A percentile compares a stretch with the other conserved stretches of the same genome.
Conservation (phyloP, 2,888 invertebrate genomes). For the Caenorhabditis uteleia region DNA sequence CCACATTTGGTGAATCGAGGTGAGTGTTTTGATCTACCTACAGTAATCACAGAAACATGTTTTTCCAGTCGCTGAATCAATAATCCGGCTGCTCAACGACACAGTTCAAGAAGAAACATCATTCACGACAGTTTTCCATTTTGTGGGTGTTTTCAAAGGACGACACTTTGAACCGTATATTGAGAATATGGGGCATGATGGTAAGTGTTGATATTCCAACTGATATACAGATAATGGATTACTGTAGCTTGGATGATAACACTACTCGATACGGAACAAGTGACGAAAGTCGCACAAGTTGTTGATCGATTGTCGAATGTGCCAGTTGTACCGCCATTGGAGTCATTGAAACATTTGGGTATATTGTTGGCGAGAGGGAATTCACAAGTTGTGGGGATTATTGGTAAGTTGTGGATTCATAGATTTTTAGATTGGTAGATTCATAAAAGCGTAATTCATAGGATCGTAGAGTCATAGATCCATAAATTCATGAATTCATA, state of each 20-base stretch:
- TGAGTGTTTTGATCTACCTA: constrained; percentile 7
- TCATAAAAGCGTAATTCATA: background rate
- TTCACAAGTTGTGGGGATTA: constrained; percentile 19
- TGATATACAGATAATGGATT: background rate
- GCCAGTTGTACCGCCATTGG: constrained; percentile 67
- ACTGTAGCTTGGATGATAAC: constrained; percentile 64
- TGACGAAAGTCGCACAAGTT: constrained; percentile 52
- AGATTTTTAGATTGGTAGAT: background rate
- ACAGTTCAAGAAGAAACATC: constrained; percentile 17
- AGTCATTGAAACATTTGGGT: constrained; percentile 63
- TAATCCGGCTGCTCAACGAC: constrained; percentile 43
- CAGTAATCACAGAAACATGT: background rate
- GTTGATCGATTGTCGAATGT: constrained; percentile 60
- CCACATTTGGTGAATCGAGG: constrained; percentile 52
- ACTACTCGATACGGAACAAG: constrained; percentile 52
- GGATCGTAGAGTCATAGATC: too few relatives aligned
- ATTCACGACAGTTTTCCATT: constrained; percentile 50
- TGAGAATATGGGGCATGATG: constrained; percentile 53
- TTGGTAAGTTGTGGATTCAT: constrained; percentile 17
- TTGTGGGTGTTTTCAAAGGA: constrained; percentile 52
- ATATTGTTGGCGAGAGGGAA: constrained; percentile 49
- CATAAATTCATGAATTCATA: too few relatives aligned
- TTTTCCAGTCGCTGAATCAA: constrained; percentile 49
- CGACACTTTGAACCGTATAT: constrained; percentile 52
- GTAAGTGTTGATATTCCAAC: constrained; percentile 15